A percentile compares a stretch with the other conserved stretches of the same genome.
These are phyloP conservation scores for Bufotes viridis DNA, from an alignment of 2,797 vertebrate species.

Conservation along the genomic window DNA sequence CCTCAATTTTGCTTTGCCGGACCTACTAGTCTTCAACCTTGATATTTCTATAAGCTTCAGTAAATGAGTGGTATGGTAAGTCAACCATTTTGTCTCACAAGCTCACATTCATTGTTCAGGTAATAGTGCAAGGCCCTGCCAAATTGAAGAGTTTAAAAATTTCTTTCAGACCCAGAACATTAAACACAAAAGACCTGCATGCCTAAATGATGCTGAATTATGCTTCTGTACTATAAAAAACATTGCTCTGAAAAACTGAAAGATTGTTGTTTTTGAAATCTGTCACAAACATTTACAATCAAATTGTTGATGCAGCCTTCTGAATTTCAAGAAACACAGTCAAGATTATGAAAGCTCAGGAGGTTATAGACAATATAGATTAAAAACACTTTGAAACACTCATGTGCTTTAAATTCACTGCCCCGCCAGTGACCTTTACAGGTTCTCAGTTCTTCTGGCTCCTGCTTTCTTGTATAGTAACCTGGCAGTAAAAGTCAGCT, in stretches of 20 bases:
- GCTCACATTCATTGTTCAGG: no score
- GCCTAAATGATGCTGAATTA: no score
- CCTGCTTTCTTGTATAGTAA: constrained; percentile 46
- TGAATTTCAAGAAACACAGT: constrained; percentile 41
- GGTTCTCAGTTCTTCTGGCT: constrained; percentile 52
- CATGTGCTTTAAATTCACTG: constrained; percentile 11
- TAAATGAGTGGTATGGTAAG: no score
- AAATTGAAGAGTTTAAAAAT: no score
- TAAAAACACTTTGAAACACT: constrained; percentile 31
- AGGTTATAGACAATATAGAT: constrained; percentile 45
- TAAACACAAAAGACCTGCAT: no score
- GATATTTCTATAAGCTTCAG: no score
- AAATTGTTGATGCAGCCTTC: constrained; percentile 36
- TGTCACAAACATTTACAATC: background rate
- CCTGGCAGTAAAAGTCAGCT: constrained; percentile 52
- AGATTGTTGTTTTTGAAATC: background rate
- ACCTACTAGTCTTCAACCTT: no score
- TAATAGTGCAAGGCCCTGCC: no score
- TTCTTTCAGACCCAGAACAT: no score
- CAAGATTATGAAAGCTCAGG: constrained; percentile 6
- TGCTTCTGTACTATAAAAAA: no score
- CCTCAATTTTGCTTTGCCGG: background rate
- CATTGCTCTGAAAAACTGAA: background rate
- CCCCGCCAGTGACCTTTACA: background rate
- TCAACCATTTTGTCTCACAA: no score